Evolutionary conservation across 2,113 vertebrate genomes (phyloP).

Genomic region (Phalacrocorax aristotelis): DNA sequence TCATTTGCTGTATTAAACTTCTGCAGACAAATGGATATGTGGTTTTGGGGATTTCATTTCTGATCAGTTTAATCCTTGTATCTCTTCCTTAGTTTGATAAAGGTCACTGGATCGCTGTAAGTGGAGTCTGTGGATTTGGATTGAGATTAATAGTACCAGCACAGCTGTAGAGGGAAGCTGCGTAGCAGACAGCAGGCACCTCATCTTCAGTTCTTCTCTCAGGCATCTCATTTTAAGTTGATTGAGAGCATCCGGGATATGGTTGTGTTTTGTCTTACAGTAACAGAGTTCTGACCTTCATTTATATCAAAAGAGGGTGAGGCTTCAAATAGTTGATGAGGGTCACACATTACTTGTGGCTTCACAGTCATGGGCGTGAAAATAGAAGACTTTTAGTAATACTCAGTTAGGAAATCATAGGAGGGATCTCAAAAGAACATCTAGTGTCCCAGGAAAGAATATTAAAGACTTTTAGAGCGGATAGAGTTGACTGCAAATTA

Average conservation of each 20-base stretch:
- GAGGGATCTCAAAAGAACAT: not conserved
- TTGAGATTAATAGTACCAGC: not conserved
- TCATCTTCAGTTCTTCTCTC: not conserved
- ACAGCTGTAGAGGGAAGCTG: not conserved
- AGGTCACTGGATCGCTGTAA: not conserved
- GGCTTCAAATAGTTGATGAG: not conserved
- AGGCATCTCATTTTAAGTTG: not conserved
- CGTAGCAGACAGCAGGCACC: not conserved
- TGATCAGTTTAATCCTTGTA: not conserved
- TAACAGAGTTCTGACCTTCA: not conserved
- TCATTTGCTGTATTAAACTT: not conserved
- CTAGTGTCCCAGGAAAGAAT: not conserved
- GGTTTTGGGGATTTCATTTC: not conserved
- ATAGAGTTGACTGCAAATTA: not conserved
- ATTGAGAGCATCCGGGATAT: not conserved
- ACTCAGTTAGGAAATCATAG: not conserved
- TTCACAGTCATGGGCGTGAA: not conserved
- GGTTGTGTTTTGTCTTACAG: not conserved
- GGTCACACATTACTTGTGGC: not conserved
- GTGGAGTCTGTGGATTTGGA: not conserved
- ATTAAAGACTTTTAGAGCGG: not conserved
- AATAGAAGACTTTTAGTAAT: not conserved
- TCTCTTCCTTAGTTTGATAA: not conserved
- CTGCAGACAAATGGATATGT: not conserved
- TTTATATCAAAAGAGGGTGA: not conserved